These are phyloP conservation scores for Leucophenga maculata DNA, from an alignment of 2,888 invertebrate species.

Conservation along the genomic window DNA sequence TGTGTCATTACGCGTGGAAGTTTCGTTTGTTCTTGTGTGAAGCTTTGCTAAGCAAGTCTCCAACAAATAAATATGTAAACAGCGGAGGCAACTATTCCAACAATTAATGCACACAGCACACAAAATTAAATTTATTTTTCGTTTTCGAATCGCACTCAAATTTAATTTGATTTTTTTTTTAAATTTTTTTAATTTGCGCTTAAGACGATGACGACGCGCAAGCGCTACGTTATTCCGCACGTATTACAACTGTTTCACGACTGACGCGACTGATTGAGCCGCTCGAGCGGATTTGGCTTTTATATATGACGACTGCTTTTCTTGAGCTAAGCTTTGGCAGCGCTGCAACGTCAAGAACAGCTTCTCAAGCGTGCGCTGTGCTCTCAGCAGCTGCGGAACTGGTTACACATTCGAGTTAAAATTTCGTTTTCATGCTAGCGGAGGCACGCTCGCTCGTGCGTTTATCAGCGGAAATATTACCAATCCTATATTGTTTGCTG, in stretches of 20 bases:
- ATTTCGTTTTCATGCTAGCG: background rate
- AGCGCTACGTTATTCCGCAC: conserved; percentile 46
- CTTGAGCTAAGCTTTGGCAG: conserved; percentile 46
- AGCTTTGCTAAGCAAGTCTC: conserved; percentile 31
- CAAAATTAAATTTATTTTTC: conserved; percentile 48
- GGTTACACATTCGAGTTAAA: background rate
- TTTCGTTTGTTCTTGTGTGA: conserved; percentile 14
- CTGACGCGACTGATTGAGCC: conserved; percentile 59
- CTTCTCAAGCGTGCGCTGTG: background rate
- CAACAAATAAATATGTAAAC: too few relatives aligned
- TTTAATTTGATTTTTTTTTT: too few relatives aligned
- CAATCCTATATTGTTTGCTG: conserved; percentile 9
- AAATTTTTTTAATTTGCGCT: too few relatives aligned
- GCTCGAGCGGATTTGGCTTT: conserved; percentile 56
- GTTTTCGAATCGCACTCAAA: conserved; percentile 43
- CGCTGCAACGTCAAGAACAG: conserved; percentile 35
- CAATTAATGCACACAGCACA: too few relatives aligned
- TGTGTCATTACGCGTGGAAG: conserved; percentile 16
- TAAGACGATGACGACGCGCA: conserved; percentile 45
- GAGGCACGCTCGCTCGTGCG: background rate
- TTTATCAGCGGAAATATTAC: background rate
- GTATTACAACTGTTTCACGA: conserved; percentile 34
- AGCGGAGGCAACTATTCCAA: too few relatives aligned
- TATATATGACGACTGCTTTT: conserved; percentile 43
- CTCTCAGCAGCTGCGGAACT: conserved; percentile 1